These are phyloP conservation scores for Cepphus grylle DNA, from an alignment of 2,113 vertebrate genomes.

Conservation along the genomic window DNA sequence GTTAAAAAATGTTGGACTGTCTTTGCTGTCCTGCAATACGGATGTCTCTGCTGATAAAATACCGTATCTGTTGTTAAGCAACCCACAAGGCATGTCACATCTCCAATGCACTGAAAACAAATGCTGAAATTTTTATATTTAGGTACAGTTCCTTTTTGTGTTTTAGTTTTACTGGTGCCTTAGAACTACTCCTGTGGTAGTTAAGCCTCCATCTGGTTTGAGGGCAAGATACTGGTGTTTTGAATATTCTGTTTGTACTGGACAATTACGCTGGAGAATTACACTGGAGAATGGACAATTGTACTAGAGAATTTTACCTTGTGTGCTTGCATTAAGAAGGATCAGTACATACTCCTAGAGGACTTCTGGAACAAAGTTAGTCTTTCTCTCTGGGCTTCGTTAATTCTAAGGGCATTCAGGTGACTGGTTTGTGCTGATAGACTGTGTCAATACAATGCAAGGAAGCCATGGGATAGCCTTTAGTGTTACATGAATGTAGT, in stretches of 20 bases:
- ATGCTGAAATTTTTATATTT: background rate
- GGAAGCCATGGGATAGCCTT: background rate
- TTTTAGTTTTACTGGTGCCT: background rate
- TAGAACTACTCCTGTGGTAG: background rate
- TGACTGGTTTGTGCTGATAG: background rate
- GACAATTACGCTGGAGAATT: background rate
- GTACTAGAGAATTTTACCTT: background rate
- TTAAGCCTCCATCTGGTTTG: background rate
- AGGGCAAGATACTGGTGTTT: background rate
- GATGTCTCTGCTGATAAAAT: background rate
- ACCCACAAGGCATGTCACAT: fast-evolving
- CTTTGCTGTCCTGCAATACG: background rate
- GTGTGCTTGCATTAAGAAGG: background rate
- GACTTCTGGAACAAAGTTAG: fast-evolving
- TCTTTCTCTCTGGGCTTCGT: background rate
- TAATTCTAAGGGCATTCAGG: background rate
- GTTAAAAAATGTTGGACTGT: background rate
- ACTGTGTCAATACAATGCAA: background rate
- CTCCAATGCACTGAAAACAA: background rate
- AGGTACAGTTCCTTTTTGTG: background rate
- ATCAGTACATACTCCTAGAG: background rate
- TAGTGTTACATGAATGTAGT: background rate
- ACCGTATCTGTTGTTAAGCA: background rate
- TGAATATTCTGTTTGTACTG: background rate
- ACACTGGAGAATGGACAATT: background rate